phyloP scores from a whole-genome alignment of 2,888 invertebrate species.

The Alsophila aescularia region DNA sequence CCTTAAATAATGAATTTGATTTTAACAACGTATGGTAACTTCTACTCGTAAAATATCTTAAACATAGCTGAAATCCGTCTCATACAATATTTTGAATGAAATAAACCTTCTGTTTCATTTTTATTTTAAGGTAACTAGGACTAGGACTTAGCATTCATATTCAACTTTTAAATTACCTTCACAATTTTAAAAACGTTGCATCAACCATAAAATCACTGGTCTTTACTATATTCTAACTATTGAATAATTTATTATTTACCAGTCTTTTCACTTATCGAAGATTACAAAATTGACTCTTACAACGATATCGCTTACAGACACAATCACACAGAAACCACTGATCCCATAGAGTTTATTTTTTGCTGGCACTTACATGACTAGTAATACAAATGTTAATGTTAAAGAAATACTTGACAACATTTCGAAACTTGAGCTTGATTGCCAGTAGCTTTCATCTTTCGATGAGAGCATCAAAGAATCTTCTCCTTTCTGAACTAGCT shows the following conservation, averaged over 20 bases:
- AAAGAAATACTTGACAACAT: constrained; percentile 49
- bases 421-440: constrained; percentile 54
- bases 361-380: constrained; percentile 41
- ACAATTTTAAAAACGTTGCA: constrained; percentile 22
- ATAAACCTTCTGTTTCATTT: background rate
- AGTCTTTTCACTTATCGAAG: constrained; percentile 71
- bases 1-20: background rate
- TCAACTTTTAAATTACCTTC: constrained; percentile 1
- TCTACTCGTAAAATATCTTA: background rate
- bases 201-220: constrained; percentile 33
- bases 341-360: constrained; percentile 29
- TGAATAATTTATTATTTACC: constrained; percentile 68
- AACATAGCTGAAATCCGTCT: background rate
- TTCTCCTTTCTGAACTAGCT: constrained; percentile 64
- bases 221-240: constrained; percentile 31
- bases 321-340: constrained; percentile 36
- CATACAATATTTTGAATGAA: background rate
- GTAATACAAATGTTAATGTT: constrained; percentile 50
- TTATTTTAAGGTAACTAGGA: background rate
- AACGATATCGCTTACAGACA: constrained; percentile 22
- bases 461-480: constrained; percentile 77
- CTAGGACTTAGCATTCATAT: background rate
- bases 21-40: background rate
- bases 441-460: constrained; percentile 73
- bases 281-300: constrained; percentile 34